These are phyloP conservation scores for Didymodactylos carnosus DNA, from an alignment of 2,888 invertebrate genomes.

Conservation along the genomic window DNA sequence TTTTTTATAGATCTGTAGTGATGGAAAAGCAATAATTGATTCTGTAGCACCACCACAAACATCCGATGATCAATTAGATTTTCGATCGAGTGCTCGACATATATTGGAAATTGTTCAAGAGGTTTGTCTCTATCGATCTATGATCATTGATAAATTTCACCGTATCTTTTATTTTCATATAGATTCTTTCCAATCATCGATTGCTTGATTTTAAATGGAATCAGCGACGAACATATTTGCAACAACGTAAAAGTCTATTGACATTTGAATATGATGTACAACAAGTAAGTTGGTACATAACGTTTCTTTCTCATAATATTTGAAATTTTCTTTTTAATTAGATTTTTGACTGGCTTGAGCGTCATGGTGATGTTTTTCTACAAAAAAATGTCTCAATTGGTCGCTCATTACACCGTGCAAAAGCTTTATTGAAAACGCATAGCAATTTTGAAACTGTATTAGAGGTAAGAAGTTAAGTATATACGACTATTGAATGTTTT, in stretches of 20 bases:
- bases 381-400: conserved; percentile 66
- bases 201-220: conserved; percentile 83
- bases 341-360: conserved; percentile 87
- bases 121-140: too few species aligned
- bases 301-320: too few species aligned
- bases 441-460: conserved; percentile 91
- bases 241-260: conserved; percentile 68
- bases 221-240: conserved; percentile 74
- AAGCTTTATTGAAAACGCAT: conserved; percentile 88
- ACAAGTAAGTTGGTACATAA: conserved; percentile 43
- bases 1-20: conserved; percentile 33
- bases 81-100: conserved; percentile 81
- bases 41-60: conserved; percentile 41
- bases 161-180: neutral
- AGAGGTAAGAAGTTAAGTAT: too few species aligned
- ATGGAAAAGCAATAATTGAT: conserved; percentile 36
- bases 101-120: conserved; percentile 87
- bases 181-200: conserved; percentile 73
- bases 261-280: conserved; percentile 92
- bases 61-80: conserved; percentile 48
- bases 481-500: too few species aligned
- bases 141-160: too few species aligned
- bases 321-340: too few species aligned
- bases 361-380: conserved; percentile 88
- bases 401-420: conserved; percentile 73